These are phyloP conservation scores for Podilymbus podiceps DNA, from an alignment of 2,113 vertebrate species.

Conservation along the genomic window DNA sequence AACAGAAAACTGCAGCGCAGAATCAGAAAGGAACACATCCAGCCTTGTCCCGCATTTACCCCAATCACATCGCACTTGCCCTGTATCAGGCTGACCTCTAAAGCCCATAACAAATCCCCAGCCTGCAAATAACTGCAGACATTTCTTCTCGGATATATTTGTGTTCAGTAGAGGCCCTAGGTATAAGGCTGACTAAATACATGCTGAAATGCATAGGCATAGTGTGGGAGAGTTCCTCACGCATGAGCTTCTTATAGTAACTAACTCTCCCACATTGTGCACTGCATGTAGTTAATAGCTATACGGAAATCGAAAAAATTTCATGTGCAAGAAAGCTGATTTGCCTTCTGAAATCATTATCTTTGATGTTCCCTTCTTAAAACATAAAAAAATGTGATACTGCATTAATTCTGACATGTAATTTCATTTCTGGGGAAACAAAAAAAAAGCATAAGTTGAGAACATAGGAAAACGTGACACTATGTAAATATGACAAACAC, in stretches of 20 bases:
- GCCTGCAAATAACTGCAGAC: neutral
- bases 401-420: neutral
- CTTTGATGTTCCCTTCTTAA: neutral
- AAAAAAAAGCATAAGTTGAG: neutral
- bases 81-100: neutral
- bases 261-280: conserved; percentile 30
- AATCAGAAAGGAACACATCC: neutral
- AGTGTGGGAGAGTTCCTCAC: conserved; percentile 47
- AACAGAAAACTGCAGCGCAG: neutral
- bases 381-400: neutral
- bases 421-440: neutral
- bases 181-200: conserved; percentile 28
- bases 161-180: neutral
- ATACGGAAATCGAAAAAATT: neutral
- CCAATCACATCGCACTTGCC: neutral
- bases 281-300: conserved; percentile 5
- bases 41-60: neutral
- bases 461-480: neutral
- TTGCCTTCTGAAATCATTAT: neutral
- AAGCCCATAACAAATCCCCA: neutral
- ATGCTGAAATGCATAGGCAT: neutral
- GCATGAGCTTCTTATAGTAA: conserved; percentile 58
- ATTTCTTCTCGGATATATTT: neutral
- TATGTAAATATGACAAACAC: neutral
- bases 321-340: neutral